Evolutionary conservation across 2,888 invertebrate species (phyloP).

Genomic region (Xiphydria camelus): DNA sequence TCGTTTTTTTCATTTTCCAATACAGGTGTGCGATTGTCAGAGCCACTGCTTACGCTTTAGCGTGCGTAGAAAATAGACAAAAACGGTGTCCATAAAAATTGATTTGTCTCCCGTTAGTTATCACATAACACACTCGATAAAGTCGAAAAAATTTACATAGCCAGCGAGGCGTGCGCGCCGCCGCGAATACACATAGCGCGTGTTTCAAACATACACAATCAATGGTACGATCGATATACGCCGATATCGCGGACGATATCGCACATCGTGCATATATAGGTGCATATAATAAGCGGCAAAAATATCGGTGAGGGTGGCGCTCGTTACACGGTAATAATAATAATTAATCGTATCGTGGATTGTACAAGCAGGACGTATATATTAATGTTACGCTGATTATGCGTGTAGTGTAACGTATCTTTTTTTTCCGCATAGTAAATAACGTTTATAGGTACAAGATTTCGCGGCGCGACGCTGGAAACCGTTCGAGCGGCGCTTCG

Average conservation of each 20-base stretch:
- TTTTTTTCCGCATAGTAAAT: slow-evolving; percentile 1
- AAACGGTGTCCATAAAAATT: background rate
- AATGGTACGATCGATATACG: too few species aligned
- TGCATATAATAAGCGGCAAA: background rate
- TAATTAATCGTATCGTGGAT: slow-evolving; percentile 20
- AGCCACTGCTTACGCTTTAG: slow-evolving; percentile 15
- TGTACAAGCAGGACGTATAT: slow-evolving; percentile 29
- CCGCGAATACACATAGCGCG: too few species aligned
- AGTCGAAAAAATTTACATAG: too few species aligned
- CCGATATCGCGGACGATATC: too few species aligned
- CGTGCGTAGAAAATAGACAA: slow-evolving; percentile 8
- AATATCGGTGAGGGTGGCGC: too few species aligned
- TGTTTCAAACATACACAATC: too few species aligned
- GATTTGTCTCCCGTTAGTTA: slow-evolving; percentile 9
- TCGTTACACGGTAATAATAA: background rate
- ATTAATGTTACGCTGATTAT: slow-evolving; percentile 26
- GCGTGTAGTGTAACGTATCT: slow-evolving; percentile 20
- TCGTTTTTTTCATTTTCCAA: slow-evolving; percentile 2
- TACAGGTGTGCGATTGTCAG: slow-evolving; percentile 34
- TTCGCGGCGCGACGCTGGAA: too few species aligned
- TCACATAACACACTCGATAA: too few species aligned
- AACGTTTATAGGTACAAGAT: slow-evolving; percentile 9
- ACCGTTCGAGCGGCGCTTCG: too few species aligned
- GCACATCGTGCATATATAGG: too few species aligned
- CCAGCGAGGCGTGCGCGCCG: too few species aligned